A percentile compares a stretch with the other conserved stretches of the same genome.
Conservation (phyloP, 1,140 invertebrate genomes). For the Mylabris phalerata region DNA sequence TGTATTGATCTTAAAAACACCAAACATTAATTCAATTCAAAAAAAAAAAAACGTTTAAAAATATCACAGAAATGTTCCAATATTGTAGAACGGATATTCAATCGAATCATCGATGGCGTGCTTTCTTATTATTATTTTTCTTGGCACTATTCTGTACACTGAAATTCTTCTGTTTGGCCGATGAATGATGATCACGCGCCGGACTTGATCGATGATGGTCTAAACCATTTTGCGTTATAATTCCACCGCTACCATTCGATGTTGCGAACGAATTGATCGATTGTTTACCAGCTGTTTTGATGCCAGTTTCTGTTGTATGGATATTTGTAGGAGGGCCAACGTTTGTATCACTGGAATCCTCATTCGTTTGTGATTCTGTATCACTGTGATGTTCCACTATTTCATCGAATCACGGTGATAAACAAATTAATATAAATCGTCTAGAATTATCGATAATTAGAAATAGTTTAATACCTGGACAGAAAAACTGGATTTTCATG, state of each 20-base stretch:
- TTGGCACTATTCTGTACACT: conserved; percentile 49
- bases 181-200: conserved; percentile 36
- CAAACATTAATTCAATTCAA: background rate
- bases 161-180: conserved; percentile 54
- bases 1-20: background rate
- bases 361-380: conserved; percentile 79
- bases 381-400: conserved; percentile 78
- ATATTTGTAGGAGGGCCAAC: conserved; percentile 47
- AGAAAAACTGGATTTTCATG: conserved; percentile 8
- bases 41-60: too few species aligned
- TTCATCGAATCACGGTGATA: too few species aligned
- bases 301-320: conserved; percentile 58
- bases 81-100: too few species aligned
- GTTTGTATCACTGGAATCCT: conserved; percentile 66
- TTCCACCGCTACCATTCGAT: conserved; percentile 39
- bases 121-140: conserved; percentile 61
- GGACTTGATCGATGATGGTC: conserved; percentile 43
- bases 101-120: conserved; percentile 56
- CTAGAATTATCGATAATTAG: background rate
- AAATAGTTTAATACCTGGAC: conserved; percentile 9
- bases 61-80: too few species aligned
- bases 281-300: conserved; percentile 56
- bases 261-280: conserved; percentile 43
- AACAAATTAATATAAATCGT: too few species aligned
- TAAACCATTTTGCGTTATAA: conserved; percentile 45